Evolutionary conservation across 2,797 vertebrate genomes (phyloP).

Genomic region (Falco rusticolus): DNA sequence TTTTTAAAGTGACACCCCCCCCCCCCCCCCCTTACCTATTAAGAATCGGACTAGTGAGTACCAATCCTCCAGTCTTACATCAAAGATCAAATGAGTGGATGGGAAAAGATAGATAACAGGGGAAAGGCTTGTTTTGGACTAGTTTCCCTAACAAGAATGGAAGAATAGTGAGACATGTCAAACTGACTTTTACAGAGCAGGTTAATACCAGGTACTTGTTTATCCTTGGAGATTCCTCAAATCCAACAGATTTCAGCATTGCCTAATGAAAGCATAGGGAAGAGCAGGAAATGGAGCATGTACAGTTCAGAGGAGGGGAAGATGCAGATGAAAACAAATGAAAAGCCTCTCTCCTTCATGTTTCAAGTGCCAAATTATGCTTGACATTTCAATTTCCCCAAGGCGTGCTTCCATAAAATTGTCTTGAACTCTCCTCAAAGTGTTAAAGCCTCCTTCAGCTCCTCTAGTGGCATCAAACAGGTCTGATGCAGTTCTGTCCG

Average conservation of each 20-base stretch:
- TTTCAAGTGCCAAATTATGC: conserved; percentile 79
- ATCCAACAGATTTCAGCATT: conserved; percentile 38
- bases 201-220: conserved; percentile 50
- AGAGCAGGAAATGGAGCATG: conserved; percentile 21
- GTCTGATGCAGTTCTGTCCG: background rate
- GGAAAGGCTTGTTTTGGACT: conserved; percentile 25
- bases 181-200: conserved; percentile 52
- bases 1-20: background rate
- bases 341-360: conserved; percentile 66
- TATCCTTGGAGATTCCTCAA: conserved; percentile 60
- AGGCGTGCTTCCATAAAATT: conserved; percentile 70
- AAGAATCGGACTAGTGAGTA: background rate
- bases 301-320: conserved; percentile 48
- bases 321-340: conserved; percentile 70
- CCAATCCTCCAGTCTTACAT: background rate
- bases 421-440: conserved; percentile 72
- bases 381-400: conserved; percentile 80
- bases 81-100: background rate
- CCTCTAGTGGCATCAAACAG: conserved; percentile 45
- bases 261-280: conserved; percentile 52
- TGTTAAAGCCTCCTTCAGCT: conserved; percentile 65
- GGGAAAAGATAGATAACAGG: background rate
- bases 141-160: conserved; percentile 9
- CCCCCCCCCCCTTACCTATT: background rate
- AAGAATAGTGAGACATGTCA: conserved; percentile 28